Percentiles rank a stretch among this genome's conserved stretches.
phyloP scores from a whole-genome alignment of 2,888 invertebrate species.

The Morpho helenor region DNA sequence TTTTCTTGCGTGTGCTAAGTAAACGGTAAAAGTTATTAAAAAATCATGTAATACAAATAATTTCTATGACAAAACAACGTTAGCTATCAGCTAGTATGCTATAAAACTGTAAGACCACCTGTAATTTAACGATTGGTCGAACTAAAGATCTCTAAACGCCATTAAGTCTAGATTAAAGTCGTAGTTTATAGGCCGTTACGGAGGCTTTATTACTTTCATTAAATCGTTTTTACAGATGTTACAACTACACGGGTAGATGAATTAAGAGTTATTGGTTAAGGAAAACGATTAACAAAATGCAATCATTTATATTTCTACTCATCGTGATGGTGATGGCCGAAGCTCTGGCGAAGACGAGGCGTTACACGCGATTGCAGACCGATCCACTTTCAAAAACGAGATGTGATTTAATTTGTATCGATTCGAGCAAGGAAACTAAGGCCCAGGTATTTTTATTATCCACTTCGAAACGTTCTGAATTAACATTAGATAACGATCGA shows the following conservation, averaged over 20 bases:
- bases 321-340: conserved; percentile 39
- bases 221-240: conserved; percentile 28
- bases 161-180: conserved; percentile 18
- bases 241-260: conserved; percentile 19
- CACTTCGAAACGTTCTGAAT: neutral
- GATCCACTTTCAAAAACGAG: conserved; percentile 79
- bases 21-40: too few relatives aligned
- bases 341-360: conserved; percentile 48
- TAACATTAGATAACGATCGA: neutral
- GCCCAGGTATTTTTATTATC: conserved; percentile 43
- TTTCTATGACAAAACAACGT: too few relatives aligned
- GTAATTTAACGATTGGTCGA: conserved; percentile 19
- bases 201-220: conserved; percentile 27
- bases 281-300: conserved; percentile 38
- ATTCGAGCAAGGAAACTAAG: conserved; percentile 54
- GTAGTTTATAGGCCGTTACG: conserved; percentile 26
- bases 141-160: conserved; percentile 21
- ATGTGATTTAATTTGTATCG: conserved; percentile 80
- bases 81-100: neutral
- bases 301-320: conserved; percentile 45
- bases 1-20: too few relatives aligned
- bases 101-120: conserved; percentile 23
- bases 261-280: conserved; percentile 15
- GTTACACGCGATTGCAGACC: conserved; percentile 59
- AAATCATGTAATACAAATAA: too few relatives aligned